Conservation (phyloP, 2,888 invertebrate genomes). For the Eueremaeus valkanovi region DNA sequence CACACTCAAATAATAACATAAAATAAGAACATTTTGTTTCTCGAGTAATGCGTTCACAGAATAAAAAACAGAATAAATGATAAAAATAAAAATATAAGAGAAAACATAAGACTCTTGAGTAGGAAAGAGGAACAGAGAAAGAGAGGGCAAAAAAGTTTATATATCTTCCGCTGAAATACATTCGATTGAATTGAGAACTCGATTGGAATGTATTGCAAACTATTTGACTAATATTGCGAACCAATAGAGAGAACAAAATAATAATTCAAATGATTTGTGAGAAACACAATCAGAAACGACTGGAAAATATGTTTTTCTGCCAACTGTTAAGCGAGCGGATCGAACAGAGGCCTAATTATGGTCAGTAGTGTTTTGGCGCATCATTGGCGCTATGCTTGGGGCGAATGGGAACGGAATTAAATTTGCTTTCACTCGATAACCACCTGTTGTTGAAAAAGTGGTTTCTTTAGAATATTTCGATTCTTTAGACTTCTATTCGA, state of each 20-base stretch:
- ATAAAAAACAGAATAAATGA: neutral
- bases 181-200: neutral
- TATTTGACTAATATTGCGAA: neutral
- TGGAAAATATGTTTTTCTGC: neutral
- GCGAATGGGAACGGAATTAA: neutral
- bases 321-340: slow-evolving; percentile 1
- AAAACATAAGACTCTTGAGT: neutral
- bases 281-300: neutral
- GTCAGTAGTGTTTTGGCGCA: slow-evolving; percentile 21
- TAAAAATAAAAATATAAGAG: neutral
- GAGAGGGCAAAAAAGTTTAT: neutral
- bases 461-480: neutral
- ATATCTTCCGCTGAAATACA: neutral
- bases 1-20: slow-evolving; percentile 29
- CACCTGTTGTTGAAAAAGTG: slow-evolving; percentile 26
- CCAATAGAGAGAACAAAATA: neutral
- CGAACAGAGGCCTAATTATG: slow-evolving; percentile 5
- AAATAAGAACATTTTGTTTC: slow-evolving; percentile 22
- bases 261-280: neutral
- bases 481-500: neutral
- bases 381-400: neutral
- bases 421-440: slow-evolving; percentile 32
- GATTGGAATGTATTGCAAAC: slow-evolving; percentile 11
- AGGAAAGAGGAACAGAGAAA: no score
- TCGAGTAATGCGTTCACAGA: slow-evolving; percentile 19